Conservation (phyloP, 2,113 vertebrate species). For the Pelvicachromis taeniatus region DNA sequence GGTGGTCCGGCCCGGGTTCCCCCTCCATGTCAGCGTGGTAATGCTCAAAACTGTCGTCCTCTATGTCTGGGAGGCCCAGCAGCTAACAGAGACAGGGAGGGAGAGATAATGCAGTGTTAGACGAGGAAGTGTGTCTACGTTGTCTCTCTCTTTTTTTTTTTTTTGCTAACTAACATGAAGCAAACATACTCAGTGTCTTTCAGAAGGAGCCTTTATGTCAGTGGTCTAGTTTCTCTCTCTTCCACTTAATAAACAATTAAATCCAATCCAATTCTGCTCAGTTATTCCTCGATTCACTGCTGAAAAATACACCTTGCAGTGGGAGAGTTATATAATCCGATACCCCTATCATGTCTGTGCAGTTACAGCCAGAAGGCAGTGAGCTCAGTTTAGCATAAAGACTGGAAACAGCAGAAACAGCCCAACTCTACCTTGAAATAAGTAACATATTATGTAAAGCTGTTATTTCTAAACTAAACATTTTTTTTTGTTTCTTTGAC, state of each 20-base stretch:
- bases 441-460: not conserved
- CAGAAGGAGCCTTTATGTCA: not conserved
- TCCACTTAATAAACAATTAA: not conserved
- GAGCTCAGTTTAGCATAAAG: not conserved
- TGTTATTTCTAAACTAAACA: not conserved
- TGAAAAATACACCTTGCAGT: not conserved
- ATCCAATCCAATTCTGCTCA: not conserved
- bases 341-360: not conserved
- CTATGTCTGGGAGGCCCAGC: slow-evolving; percentile 93
- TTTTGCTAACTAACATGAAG: not conserved
- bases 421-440: not conserved
- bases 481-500: not conserved
- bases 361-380: not conserved
- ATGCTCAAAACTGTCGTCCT: slow-evolving; percentile 93
- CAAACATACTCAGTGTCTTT: not conserved
- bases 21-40: slow-evolving; percentile 98
- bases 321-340: not conserved
- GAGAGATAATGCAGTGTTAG: not conserved
- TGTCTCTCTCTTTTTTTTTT: not conserved
- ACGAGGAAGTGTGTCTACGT: not conserved
- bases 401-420: not conserved
- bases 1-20: slow-evolving; percentile 94
- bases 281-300: not conserved
- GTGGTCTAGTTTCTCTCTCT: not conserved
- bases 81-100: slow-evolving; percentile 68